Conservation (phyloP, 2,888 invertebrate species). For the Dasysyrphus tricinctus region DNA sequence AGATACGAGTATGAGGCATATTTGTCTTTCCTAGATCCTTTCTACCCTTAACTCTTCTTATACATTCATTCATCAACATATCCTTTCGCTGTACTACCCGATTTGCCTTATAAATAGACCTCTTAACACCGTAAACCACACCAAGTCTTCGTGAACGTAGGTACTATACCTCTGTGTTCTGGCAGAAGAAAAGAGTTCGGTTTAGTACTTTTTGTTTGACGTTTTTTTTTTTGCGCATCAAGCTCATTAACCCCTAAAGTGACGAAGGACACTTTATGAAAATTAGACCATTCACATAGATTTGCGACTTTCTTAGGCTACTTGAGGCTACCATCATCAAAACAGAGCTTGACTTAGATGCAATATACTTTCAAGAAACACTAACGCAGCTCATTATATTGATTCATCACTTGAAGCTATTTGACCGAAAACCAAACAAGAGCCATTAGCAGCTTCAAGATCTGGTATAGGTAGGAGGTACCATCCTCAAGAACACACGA, state of each 20-base stretch:
- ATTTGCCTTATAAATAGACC: slow-evolving; percentile 54
- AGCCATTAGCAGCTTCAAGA: slow-evolving; percentile 58
- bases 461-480: slow-evolving; percentile 18
- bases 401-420: slow-evolving; percentile 72
- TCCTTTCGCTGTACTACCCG: slow-evolving; percentile 25
- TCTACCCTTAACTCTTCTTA: background rate
- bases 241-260: slow-evolving; percentile 51
- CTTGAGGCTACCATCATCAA: background rate
- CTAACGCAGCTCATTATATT: slow-evolving; percentile 71
- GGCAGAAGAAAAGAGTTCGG: background rate
- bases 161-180: background rate
- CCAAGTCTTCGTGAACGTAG: background rate
- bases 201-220: background rate
- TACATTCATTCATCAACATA: slow-evolving; percentile 29
- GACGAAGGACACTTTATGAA: slow-evolving; percentile 41
- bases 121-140: slow-evolving; percentile 41
- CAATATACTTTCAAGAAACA: slow-evolving; percentile 21
- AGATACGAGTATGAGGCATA: slow-evolving; percentile 31
- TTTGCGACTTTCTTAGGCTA: slow-evolving; percentile 5
- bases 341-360: slow-evolving; percentile 21
- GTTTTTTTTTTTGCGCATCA: background rate
- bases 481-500: slow-evolving; percentile 48
- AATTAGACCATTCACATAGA: slow-evolving; percentile 61
- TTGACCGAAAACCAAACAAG: slow-evolving; percentile 72
- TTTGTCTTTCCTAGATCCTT: slow-evolving; percentile 16